phyloP scores from a whole-genome alignment of 2,113 vertebrate species.

The Phalacrocorax pelagicus region DNA sequence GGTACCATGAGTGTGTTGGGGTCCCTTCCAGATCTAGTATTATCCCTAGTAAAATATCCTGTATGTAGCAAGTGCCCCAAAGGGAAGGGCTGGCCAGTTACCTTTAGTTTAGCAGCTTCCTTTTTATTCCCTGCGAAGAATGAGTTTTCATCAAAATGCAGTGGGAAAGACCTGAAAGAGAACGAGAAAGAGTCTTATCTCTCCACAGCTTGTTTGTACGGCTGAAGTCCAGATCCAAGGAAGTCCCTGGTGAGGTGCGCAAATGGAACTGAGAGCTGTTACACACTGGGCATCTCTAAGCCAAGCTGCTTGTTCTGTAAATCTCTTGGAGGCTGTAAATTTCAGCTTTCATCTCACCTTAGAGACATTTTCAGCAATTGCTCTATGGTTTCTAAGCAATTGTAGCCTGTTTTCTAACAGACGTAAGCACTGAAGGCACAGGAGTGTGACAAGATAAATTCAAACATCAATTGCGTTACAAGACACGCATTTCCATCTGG shows the following conservation, averaged over 20 bases:
- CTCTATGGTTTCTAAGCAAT: not conserved
- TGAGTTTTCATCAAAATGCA: slow-evolving; percentile 91
- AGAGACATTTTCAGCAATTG: not conserved
- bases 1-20: rapidly evolving
- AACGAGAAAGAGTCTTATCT: not conserved
- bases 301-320: not conserved
- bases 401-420: not conserved
- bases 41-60: not conserved
- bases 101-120: slow-evolving; percentile 90
- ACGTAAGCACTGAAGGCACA: not conserved
- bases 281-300: not conserved
- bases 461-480: rapidly evolving
- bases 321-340: not conserved
- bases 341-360: not conserved
- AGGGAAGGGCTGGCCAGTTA: slow-evolving; percentile 34
- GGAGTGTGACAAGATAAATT: not conserved
- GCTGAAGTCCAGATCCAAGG: not conserved
- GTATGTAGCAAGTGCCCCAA: not conserved
- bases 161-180: slow-evolving; percentile 83
- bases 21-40: not conserved
- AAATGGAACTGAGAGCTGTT: not conserved
- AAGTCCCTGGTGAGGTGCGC: not conserved
- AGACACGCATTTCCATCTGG: not conserved
- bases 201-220: not conserved
- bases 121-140: slow-evolving; percentile 88